A percentile compares a stretch with the other conserved stretches of the same genome.
These are phyloP conservation scores for Seira ritae DNA, from an alignment of 2,888 invertebrate species.

Conservation along the genomic window DNA sequence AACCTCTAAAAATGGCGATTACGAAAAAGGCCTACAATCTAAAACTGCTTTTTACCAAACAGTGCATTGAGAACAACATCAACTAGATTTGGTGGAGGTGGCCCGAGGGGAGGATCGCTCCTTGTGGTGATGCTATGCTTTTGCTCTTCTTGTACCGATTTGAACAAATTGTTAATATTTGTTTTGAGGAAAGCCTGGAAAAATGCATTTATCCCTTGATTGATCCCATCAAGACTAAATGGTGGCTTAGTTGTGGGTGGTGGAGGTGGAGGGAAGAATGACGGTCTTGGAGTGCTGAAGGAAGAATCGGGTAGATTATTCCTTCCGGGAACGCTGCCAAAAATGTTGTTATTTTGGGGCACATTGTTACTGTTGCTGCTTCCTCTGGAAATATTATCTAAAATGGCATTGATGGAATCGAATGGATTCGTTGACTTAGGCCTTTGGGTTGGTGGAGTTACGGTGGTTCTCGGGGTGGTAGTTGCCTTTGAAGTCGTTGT, in stretches of 20 bases:
- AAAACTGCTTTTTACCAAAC: conserved; percentile 31
- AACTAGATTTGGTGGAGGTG: neutral
- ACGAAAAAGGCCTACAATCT: too few relatives aligned
- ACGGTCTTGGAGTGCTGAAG: conserved; percentile 22
- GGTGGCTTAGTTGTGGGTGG: conserved; percentile 37
- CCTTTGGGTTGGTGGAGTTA: neutral
- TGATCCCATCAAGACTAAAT: conserved; percentile 50
- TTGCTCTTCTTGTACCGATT: conserved; percentile 29
- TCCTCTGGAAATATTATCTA: conserved; percentile 42
- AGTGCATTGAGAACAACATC: neutral
- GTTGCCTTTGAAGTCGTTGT: conserved; percentile 40
- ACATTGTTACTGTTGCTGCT: conserved; percentile 31
- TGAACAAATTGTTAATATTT: conserved; percentile 47
- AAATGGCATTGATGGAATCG: conserved; percentile 56
- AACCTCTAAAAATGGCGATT: too few relatives aligned
- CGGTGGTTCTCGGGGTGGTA: conserved; percentile 34
- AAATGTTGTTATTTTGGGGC: conserved; percentile 22
- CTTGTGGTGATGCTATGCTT: conserved; percentile 31
- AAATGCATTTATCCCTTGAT: conserved; percentile 55
- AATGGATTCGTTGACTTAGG: conserved; percentile 29
- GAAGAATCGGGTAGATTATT: neutral
- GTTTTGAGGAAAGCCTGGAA: conserved; percentile 54
- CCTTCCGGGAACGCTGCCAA: conserved; percentile 46
- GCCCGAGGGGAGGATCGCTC: conserved; percentile 23
- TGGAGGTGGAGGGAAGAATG: conserved; percentile 13